phyloP scores from a whole-genome alignment of 1,140 invertebrate genomes.

The Drosophila guanche region DNA sequence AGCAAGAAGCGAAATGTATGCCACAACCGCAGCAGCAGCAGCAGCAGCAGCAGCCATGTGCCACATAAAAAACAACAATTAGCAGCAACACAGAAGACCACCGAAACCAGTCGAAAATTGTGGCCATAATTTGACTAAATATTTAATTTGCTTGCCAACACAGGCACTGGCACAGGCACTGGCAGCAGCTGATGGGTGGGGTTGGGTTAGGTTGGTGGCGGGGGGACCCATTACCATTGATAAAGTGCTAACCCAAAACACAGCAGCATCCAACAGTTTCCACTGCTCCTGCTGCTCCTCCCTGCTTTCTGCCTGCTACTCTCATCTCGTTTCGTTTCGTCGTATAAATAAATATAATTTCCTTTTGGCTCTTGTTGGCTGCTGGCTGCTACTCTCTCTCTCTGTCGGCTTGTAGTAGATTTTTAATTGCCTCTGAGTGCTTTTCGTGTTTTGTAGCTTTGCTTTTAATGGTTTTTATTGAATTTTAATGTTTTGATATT shows the following conservation, averaged over 20 bases:
- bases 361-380: slow-evolving; percentile 30
- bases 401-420: slow-evolving; percentile 66
- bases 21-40: slow-evolving; percentile 3
- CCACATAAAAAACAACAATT: slow-evolving; percentile 63
- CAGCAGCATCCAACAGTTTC: slow-evolving; percentile 2
- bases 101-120: slow-evolving; percentile 67
- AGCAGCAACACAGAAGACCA: slow-evolving; percentile 36
- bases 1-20: background rate
- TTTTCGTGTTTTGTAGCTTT: slow-evolving; percentile 65
- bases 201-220: slow-evolving; percentile 4
- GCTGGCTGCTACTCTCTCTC: slow-evolving; percentile 34
- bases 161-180: slow-evolving; percentile 21
- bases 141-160: slow-evolving; percentile 63
- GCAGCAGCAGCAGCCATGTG: slow-evolving; percentile 25
- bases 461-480: slow-evolving; percentile 77
- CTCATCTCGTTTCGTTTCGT: background rate
- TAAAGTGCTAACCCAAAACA: slow-evolving; percentile 52
- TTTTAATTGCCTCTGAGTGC: slow-evolving; percentile 80
- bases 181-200: background rate
- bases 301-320: no score
- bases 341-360: slow-evolving; percentile 77
- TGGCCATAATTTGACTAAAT: slow-evolving; percentile 80
- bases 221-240: slow-evolving; percentile 59
- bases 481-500: slow-evolving; percentile 81
- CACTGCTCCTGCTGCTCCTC: slow-evolving; percentile 4